These are phyloP conservation scores for Phenganax subtilis DNA, from an alignment of 92 coral and sea anemone genomes.

Conservation along the genomic window DNA sequence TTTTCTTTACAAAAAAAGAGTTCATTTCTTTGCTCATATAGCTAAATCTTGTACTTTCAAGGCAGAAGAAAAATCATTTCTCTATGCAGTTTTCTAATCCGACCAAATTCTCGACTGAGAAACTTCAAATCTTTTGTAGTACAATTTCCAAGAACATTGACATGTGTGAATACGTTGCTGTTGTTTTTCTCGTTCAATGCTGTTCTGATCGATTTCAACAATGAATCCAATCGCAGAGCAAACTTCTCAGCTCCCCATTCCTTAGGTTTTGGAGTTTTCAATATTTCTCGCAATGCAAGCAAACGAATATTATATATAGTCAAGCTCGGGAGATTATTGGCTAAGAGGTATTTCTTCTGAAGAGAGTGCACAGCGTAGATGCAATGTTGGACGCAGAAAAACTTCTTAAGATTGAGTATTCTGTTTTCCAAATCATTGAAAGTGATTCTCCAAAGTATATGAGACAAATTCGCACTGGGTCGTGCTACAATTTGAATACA, in stretches of 20 bases:
- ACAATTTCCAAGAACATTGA: conserved; percentile 13
- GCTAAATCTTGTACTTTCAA: neutral
- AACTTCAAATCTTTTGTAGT: conserved; percentile 10
- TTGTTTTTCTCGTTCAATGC: conserved; percentile 10
- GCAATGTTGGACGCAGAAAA: conserved; percentile 29
- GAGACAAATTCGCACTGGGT: conserved; percentile 1
- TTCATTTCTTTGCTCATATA: neutral
- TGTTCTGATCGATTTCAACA: conserved; percentile 17
- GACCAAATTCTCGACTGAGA: conserved; percentile 18
- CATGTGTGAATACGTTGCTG: conserved; percentile 20
- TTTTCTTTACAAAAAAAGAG: too few relatives aligned
- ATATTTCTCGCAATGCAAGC: conserved; percentile 8
- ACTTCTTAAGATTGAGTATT: conserved; percentile 11
- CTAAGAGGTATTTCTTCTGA: neutral
- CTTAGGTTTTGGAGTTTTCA: conserved; percentile 8
- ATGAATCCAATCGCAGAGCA: conserved; percentile 9
- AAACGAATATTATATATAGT: conserved; percentile 20
- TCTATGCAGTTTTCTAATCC: conserved; percentile 12
- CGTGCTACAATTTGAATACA: conserved; percentile 31
- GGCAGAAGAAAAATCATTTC: conserved; percentile 9
- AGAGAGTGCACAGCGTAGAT: conserved; percentile 13
- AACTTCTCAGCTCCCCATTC: conserved; percentile 18
- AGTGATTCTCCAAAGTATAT: conserved; percentile 26
- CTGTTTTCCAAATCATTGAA: conserved; percentile 38
- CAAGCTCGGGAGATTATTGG: conserved; percentile 16